Evolutionary conservation across 2,113 vertebrate species (phyloP).

Genomic region (Rhineura floridana): DNA sequence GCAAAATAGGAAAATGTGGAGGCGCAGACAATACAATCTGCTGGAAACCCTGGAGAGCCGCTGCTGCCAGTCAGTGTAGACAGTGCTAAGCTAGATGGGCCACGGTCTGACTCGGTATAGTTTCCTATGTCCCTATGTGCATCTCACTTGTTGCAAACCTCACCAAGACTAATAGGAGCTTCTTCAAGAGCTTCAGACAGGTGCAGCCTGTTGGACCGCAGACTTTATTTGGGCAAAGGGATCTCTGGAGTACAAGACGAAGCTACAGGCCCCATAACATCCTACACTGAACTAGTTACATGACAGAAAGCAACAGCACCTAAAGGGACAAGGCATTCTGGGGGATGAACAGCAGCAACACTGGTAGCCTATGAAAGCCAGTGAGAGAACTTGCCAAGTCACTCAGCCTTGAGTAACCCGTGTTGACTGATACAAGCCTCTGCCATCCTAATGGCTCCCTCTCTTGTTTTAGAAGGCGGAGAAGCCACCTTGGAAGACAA

Average conservation of each 20-base stretch:
- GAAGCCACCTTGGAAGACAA: not conserved
- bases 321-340: not conserved
- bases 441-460: rapidly evolving
- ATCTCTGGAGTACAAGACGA: not conserved
- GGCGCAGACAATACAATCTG: too few species aligned
- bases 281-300: not conserved
- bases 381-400: not conserved
- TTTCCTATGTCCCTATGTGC: too few species aligned
- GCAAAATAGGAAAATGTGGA: not conserved
- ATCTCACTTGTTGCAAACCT: not conserved
- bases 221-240: not conserved
- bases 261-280: not conserved
- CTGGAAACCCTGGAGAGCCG: too few species aligned
- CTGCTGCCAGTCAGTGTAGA: too few species aligned
- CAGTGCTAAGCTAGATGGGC: too few species aligned
- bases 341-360: not conserved
- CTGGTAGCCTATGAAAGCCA: rapidly evolving
- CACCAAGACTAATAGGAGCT: not conserved
- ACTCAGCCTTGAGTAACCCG: not conserved
- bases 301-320: too few species aligned
- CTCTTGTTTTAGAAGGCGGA: not conserved
- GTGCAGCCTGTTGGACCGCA: not conserved
- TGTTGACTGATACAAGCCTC: not conserved
- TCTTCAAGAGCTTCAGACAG: too few species aligned
- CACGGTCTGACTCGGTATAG: too few species aligned